phyloP scores from a whole-genome alignment of 1,140 invertebrate species.

The Rhizoglyphus robini region DNA sequence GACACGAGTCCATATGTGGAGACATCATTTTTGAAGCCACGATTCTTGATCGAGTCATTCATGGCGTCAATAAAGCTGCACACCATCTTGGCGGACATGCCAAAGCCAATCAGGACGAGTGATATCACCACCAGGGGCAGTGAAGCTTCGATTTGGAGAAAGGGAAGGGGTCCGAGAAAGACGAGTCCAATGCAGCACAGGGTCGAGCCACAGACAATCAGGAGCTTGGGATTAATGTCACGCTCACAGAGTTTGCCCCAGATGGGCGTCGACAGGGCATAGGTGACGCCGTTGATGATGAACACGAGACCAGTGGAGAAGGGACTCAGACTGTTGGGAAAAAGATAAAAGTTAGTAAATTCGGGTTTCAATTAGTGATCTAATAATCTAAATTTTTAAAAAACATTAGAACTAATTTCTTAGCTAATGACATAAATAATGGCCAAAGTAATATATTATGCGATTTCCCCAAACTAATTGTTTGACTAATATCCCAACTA shows the following conservation, averaged over 20 bases:
- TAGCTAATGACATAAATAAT: no score
- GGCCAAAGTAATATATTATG: no score
- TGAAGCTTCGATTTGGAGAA: slow-evolving; percentile 30
- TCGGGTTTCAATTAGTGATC: no score
- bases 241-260: slow-evolving; percentile 65
- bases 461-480: no score
- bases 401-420: no score
- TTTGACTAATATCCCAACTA: no score
- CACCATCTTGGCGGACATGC: slow-evolving; percentile 62
- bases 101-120: slow-evolving; percentile 57
- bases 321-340: slow-evolving; percentile 48
- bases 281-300: slow-evolving; percentile 68
- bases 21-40: slow-evolving; percentile 58
- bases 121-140: slow-evolving; percentile 53
- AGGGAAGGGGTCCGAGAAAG: slow-evolving; percentile 26
- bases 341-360: slow-evolving; percentile 13
- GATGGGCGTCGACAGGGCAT: slow-evolving; percentile 59
- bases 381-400: no score
- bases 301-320: slow-evolving; percentile 67
- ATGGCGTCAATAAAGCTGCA: slow-evolving; percentile 66
- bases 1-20: slow-evolving; percentile 70
- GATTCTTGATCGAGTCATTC: slow-evolving; percentile 50
- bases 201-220: slow-evolving; percentile 19
- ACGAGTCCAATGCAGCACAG: slow-evolving; percentile 21
- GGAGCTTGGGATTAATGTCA: slow-evolving; percentile 21